These are phyloP conservation scores for Rhineura floridana DNA, from an alignment of 2,113 vertebrate genomes.

Conservation along the genomic window DNA sequence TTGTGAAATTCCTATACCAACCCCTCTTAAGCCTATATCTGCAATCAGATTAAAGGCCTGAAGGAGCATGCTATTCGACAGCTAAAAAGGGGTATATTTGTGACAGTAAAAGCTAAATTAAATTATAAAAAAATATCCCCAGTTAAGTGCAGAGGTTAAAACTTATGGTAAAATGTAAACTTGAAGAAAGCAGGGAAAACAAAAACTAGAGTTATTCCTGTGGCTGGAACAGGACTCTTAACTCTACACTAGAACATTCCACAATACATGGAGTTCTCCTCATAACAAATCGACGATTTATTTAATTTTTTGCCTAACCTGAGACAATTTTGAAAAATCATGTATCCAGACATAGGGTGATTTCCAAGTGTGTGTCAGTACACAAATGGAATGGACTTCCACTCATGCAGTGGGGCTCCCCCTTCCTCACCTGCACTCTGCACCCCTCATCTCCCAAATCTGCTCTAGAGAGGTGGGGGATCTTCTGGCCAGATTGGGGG, in stretches of 20 bases:
- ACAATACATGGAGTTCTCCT: neutral
- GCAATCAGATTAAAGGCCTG: constrained; percentile 8
- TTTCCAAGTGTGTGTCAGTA: no score
- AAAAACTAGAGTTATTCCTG: neutral
- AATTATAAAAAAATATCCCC: neutral
- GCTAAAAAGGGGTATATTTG: constrained; percentile 16
- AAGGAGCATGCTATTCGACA: neutral
- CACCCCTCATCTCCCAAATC: no score
- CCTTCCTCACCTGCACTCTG: no score
- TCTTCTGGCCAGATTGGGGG: no score
- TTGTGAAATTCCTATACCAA: neutral
- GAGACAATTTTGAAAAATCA: neutral
- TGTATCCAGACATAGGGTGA: neutral
- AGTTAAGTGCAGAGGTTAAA: constrained; percentile 6
- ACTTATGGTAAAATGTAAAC: neutral
- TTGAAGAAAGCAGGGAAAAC: neutral
- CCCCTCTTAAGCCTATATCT: neutral
- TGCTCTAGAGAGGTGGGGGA: no score
- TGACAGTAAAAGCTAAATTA: neutral
- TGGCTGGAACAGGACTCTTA: neutral
- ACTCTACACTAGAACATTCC: no score
- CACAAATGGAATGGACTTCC: no score
- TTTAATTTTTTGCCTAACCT: neutral
- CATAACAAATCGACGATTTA: neutral
- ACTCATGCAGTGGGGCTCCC: no score